A percentile compares a stretch with the other conserved stretches of the same genome.
These are phyloP conservation scores for Leptinotarsa defecta DNA, from an alignment of 1,140 invertebrate species.

Conservation along the genomic window DNA sequence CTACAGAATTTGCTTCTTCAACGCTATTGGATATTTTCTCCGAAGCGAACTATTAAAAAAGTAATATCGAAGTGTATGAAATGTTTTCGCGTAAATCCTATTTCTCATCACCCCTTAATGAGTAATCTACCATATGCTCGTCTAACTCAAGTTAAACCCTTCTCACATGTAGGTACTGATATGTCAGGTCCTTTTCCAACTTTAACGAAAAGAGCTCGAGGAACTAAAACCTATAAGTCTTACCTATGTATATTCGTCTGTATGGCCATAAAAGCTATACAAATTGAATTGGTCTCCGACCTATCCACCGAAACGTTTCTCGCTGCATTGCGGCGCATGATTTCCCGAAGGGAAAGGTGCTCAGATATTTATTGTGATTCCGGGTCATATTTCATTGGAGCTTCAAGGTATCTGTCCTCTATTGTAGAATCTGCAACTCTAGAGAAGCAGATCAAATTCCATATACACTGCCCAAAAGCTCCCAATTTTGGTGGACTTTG, in stretches of 20 bases:
- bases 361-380: not conserved
- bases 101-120: conserved; percentile 14
- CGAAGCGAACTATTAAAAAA: not conserved
- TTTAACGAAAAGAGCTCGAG: not conserved
- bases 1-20: too few species aligned
- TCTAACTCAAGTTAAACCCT: not conserved
- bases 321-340: conserved; percentile 47
- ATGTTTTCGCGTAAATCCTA: conserved; percentile 18
- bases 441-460: too few species aligned
- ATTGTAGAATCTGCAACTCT: too few species aligned
- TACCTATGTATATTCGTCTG: too few species aligned
- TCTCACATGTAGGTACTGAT: not conserved
- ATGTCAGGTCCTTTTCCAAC: conserved; percentile 22
- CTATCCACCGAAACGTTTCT: conserved; percentile 21
- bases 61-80: not conserved
- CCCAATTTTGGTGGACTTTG: conserved; percentile 6
- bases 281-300: conserved; percentile 12
- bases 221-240: not conserved
- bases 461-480: too few species aligned
- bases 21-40: not conserved
- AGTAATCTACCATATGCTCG: conserved; percentile 16
- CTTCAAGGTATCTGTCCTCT: too few species aligned
- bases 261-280: too few species aligned
- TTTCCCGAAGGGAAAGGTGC: not conserved
- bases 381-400: too few species aligned